Percentiles rank a stretch among this genome's conserved stretches.
Evolutionary conservation across 1,140 invertebrate genomes (phyloP).

Genomic region (Uloborus diversus): DNA sequence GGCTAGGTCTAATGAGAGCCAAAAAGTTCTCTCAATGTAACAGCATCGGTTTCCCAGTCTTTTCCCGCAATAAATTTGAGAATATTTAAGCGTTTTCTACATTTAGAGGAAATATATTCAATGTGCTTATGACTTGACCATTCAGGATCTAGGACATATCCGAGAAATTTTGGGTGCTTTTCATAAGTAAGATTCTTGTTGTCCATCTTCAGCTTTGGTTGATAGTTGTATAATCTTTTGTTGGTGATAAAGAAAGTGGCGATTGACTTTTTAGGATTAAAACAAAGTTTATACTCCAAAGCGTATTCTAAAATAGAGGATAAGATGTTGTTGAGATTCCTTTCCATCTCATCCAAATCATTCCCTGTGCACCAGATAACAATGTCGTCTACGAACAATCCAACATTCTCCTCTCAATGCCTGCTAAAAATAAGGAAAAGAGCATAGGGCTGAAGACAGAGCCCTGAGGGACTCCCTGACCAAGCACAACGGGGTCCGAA

Average conservation of each 20-base stretch:
- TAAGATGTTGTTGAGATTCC: neutral
- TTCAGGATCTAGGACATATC: slow-evolving; percentile 10
- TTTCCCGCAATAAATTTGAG: no score
- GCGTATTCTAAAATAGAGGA: neutral
- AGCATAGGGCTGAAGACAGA: slow-evolving; percentile 10
- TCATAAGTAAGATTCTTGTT: no score
- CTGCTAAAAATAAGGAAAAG: neutral
- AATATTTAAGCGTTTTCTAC: no score
- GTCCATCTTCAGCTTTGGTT: no score
- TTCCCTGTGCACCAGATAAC: neutral
- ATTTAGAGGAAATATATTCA: neutral
- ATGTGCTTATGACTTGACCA: slow-evolving; percentile 4
- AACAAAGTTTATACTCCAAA: neutral
- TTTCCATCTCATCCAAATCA: neutral
- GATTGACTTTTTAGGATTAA: slow-evolving; percentile 12
- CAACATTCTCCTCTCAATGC: slow-evolving; percentile 10
- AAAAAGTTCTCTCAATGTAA: no score
- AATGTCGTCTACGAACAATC: slow-evolving; percentile 20
- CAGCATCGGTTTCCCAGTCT: no score
- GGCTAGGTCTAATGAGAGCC: no score
- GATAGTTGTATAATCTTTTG: neutral
- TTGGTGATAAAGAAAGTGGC: slow-evolving; percentile 7
- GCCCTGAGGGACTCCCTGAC: neutral
- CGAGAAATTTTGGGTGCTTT: no score
- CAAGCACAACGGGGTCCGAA: neutral